Percentiles rank a stretch among this genome's conserved stretches.
Conservation (phyloP, 2,113 vertebrate genomes). For the Ranitomeya variabilis region DNA sequence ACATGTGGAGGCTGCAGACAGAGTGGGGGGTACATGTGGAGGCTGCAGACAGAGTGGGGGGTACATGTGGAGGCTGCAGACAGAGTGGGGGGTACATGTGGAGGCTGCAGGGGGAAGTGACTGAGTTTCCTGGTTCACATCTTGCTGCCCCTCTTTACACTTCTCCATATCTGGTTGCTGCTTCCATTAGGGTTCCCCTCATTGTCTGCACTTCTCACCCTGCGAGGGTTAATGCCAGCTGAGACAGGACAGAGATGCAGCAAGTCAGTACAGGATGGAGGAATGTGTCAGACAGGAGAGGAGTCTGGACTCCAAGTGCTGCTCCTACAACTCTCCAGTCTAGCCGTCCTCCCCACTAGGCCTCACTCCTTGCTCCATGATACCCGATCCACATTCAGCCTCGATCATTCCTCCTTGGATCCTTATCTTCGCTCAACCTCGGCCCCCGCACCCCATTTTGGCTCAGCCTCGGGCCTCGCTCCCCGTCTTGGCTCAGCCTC, state of each 20-base stretch:
- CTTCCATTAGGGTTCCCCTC: too few relatives aligned
- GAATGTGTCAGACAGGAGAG: constrained; percentile 14
- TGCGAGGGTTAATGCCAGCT: constrained; percentile 26
- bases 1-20: too few relatives aligned
- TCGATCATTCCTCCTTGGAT: not conserved
- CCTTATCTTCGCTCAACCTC: not conserved
- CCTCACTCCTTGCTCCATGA: not conserved
- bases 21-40: too few relatives aligned
- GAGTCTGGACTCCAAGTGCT: not conserved
- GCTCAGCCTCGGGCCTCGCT: not conserved
- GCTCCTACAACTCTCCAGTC: not conserved
- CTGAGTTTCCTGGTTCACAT: not conserved
- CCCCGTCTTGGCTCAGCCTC: not conserved
- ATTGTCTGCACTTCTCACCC: not conserved
- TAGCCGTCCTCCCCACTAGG: not conserved
- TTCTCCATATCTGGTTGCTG: too few relatives aligned
- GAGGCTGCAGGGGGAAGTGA: not conserved
- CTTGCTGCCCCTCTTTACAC: not conserved
- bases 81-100: not conserved
- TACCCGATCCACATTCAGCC: not conserved
- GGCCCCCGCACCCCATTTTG: not conserved
- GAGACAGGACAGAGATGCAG: not conserved
- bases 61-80: not conserved
- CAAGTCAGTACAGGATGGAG: constrained; percentile 41
- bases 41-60: too few relatives aligned